phyloP scores from a whole-genome alignment of 2,797 vertebrate genomes.

The Hephaestus fuliginosus region DNA sequence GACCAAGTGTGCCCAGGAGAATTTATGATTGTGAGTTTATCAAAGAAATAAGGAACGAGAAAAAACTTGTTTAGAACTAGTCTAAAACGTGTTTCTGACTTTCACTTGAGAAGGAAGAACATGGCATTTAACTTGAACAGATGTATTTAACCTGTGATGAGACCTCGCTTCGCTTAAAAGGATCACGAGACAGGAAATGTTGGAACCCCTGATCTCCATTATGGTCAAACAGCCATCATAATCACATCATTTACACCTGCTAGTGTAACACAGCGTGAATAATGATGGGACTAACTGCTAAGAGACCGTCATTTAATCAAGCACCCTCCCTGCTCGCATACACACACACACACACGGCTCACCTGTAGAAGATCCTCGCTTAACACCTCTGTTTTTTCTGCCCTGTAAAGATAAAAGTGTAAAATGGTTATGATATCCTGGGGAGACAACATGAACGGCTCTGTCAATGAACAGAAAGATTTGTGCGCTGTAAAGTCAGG shows the following conservation, averaged over 20 bases:
- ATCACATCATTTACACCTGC: conserved; percentile 44
- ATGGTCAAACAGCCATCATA: conserved; percentile 3
- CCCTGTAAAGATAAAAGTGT: conserved; percentile 77
- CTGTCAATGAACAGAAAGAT: neutral
- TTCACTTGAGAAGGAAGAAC: neutral
- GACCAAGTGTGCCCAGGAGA: neutral
- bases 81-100: neutral
- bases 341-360: conserved; percentile 48
- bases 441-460: neutral
- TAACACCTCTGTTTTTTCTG: conserved; percentile 97
- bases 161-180: neutral
- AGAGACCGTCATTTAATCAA: conserved; percentile 24
- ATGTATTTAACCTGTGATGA: neutral
- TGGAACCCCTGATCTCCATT: neutral
- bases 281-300: conserved; percentile 6
- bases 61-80: neutral
- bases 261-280: conserved; percentile 22
- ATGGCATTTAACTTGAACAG: neutral
- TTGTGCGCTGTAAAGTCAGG: conserved; percentile 5
- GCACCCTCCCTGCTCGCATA: neutral
- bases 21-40: neutral
- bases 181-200: neutral
- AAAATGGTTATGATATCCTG: conserved; percentile 33
- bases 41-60: neutral
- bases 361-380: conserved; percentile 98